phyloP scores from a whole-genome alignment of 2,888 invertebrate species.

The Diplazon laetatorius region DNA sequence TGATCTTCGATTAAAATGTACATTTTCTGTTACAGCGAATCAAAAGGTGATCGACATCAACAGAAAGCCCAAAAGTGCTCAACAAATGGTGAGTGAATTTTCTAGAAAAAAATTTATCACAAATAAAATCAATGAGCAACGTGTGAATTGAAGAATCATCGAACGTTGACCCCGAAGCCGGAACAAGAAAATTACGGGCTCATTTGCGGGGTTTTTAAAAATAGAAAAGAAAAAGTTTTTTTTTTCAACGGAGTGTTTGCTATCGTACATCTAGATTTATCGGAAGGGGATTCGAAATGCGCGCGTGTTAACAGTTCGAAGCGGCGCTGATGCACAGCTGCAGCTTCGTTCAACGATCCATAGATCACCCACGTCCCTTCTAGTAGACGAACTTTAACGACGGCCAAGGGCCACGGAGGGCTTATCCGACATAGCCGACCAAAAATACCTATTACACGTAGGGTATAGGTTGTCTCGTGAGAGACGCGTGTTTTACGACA shows the following conservation, averaged over 20 bases:
- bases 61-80: slow-evolving; percentile 93
- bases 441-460: slow-evolving; percentile 46
- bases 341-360: slow-evolving; percentile 52
- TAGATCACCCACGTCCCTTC: slow-evolving; percentile 65
- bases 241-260: slow-evolving; percentile 56
- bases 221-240: slow-evolving; percentile 68
- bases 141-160: no score
- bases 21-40: slow-evolving; percentile 85
- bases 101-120: neutral
- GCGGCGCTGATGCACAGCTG: slow-evolving; percentile 59
- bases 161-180: neutral
- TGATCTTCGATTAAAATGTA: neutral
- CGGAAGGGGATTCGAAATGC: slow-evolving; percentile 46
- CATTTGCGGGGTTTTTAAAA: slow-evolving; percentile 57
- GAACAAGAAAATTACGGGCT: slow-evolving; percentile 24
- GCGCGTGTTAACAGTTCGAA: slow-evolving; percentile 39
- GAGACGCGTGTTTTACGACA: slow-evolving; percentile 24
- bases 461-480: slow-evolving; percentile 3
- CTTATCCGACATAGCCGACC: slow-evolving; percentile 29
- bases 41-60: slow-evolving; percentile 91
- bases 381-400: slow-evolving; percentile 33
- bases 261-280: slow-evolving; percentile 27
- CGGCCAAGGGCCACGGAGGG: slow-evolving; percentile 36
- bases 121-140: no score
- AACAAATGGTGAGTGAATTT: slow-evolving; percentile 93